Evolutionary conservation across 2,888 invertebrate species (phyloP), one percentile per base, ranked within the genome.

Genomic region (Tribolium freemani): DNA sequence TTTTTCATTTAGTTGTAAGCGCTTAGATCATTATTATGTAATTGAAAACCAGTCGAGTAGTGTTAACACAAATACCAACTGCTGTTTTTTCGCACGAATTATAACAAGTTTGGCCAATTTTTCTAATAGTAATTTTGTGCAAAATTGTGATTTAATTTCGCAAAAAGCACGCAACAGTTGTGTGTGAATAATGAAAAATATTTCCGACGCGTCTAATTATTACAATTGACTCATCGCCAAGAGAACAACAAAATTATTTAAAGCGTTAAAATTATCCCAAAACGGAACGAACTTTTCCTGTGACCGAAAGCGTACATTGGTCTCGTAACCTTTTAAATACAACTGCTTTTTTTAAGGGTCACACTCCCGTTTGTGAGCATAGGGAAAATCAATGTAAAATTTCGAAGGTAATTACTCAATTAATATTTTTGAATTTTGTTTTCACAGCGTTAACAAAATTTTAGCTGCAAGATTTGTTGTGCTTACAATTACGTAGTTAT

Each of bases 261-360:
- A 20, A 38, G 38, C n/a, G 38, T 21, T 16, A 9, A 58, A 57
- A 57, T 44, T 57, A 38, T 16, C 11, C 31, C 38, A 16, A 58
- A 58, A 58, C 16, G 10, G 9, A 13, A 44, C 30, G n/a, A 63
- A 58, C 57, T 63, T 63, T 63, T 50, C 63, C 63, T 13, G 9
- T 51, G 31, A 63, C 63, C 61, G 46, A 63, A 63, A 63, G n/a
- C 31, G 57, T 20, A 48, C 63, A 26, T 63, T 63, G 51, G 50
- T 63, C 50, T 30, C 63, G 50, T 50, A 63, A 63, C 63, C 63
- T 63, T 63, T 30, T 60, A 60, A 60, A 60, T 60, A 46, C 44
- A 48, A 26, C 5, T n/a, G 60, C 48, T 26, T 20, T 61, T 48
- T 61, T 48, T 61, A n/a, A n/a, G n/a, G n/a, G n/a, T n/a, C n/a